Base-by-base conservation (phyloP, 1,140 invertebrate genomes). In the Drosophila triauraria region DNA sequence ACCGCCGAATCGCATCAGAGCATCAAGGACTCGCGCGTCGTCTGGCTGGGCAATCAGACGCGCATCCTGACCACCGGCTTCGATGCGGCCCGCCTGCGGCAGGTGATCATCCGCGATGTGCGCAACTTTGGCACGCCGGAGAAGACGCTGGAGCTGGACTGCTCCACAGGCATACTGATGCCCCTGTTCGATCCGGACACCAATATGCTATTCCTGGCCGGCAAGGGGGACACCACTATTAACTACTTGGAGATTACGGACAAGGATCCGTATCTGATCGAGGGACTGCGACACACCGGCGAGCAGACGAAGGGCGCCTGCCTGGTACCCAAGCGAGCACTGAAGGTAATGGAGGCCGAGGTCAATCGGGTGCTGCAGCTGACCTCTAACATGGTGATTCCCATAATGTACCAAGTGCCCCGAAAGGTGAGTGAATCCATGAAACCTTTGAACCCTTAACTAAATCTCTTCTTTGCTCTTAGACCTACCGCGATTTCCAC, bases 261-360 rank as follows among this genome's bases (percentile, higher is more conserved):
- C 65, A 95, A 96, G 80, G 97, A 98, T 85, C 97, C 97, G 2
- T 97, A 95, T 91, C 92, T 98, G 1, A 96, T 96, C 62, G 97
- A 98, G 93, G 97, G 97, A 51, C 23, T 93, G 7, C 75, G 91
- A 2, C 92, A 93, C 61, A 92, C 91, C 7, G 97, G 97, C 30
- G 97, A 97, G 78, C 98, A 98, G 92, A 98, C 97, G 0, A 98
- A 98, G 93, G 98, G 98, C 13, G 97, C 97, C 17, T 98, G 97
- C 87, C 88, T 99, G 46, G 96, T 99, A 40, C 98, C 98, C 8
- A 99, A 99, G 93, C 94, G 97, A 80, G 97, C 97, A 2, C 93
- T 99, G 10, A 96, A 97, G 90, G 97, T 99, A 3, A 99, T 99
- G 98, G 96, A 98, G 80, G 97, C 97, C 2, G 98, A 99, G 94